phyloP scores from a whole-genome alignment of 2,888 invertebrate genomes.

The Sicus ferrugineus region DNA sequence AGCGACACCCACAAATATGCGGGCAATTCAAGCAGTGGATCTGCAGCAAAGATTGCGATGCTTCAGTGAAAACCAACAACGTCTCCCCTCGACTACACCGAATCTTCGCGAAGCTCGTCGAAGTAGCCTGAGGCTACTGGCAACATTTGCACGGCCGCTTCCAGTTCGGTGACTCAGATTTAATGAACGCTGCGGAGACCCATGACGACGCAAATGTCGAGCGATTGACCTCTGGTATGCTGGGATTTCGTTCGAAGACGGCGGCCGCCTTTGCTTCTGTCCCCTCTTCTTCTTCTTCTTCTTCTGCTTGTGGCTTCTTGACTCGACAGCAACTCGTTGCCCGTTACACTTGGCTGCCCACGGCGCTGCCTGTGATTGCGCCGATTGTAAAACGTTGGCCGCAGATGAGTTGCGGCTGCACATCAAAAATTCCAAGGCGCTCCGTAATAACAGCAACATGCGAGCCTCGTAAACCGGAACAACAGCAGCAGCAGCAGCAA shows the following conservation, averaged over 20 bases:
- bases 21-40: no score
- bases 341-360: neutral
- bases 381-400: neutral
- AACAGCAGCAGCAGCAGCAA: no score
- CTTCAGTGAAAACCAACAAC: no score
- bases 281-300: neutral
- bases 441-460: no score
- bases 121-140: neutral
- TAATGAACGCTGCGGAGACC: conserved; percentile 11
- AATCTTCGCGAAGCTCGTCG: no score
- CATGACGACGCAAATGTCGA: conserved; percentile 8
- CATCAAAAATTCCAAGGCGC: no score
- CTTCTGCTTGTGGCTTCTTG: neutral
- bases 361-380: neutral
- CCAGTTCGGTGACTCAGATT: conserved; percentile 14
- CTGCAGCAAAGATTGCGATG: no score
- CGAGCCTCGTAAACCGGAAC: neutral
- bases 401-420: conserved; percentile 3
- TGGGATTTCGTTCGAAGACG: neutral
- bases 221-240: conserved; percentile 1
- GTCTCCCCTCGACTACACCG: no score
- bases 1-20: no score
- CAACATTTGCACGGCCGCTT: conserved; percentile 32
- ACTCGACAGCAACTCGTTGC: neutral
- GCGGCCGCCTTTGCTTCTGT: no score